phyloP scores from a whole-genome alignment of 2,888 invertebrate species.

The Drosophila kokeensis region DNA sequence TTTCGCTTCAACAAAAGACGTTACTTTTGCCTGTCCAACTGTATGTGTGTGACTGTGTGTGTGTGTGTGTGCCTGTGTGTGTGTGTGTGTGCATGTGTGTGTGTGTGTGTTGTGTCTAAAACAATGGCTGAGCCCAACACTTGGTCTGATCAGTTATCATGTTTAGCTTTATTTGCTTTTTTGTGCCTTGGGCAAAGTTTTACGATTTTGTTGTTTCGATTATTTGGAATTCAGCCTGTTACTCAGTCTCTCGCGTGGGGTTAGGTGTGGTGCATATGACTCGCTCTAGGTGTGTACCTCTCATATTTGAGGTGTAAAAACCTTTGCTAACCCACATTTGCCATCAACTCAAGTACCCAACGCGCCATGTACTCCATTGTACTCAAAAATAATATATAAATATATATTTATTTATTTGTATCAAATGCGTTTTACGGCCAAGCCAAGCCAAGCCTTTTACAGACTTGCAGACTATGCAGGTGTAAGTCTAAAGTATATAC shows the following conservation, averaged over 20 bases:
- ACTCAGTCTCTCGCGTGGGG: conserved; percentile 40
- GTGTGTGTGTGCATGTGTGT: rapidly evolving
- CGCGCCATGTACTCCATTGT: conserved; percentile 27
- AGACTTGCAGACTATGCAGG: conserved; percentile 39
- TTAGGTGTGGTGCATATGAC: conserved; percentile 43
- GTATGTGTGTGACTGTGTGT: conserved; percentile 3
- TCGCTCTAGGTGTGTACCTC: conserved; percentile 66
- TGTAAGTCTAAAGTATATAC: conserved; percentile 32
- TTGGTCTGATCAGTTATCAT: conserved; percentile 72
- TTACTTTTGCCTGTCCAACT: conserved; percentile 64
- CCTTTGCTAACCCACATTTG: conserved; percentile 72
- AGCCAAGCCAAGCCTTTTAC: conserved; percentile 45
- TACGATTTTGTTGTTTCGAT: conserved; percentile 45
- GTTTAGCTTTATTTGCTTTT: conserved; percentile 60
- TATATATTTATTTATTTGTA: conserved; percentile 8
- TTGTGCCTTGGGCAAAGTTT: conserved; percentile 39
- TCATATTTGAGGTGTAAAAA: conserved; percentile 69
- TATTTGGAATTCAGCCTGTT: conserved; percentile 38
- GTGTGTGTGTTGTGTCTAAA: conserved; percentile 17
- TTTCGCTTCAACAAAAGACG: conserved; percentile 65
- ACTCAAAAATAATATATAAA: neutral
- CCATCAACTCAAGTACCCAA: conserved; percentile 24
- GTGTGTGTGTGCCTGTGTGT: conserved; percentile 5
- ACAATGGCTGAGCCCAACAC: conserved; percentile 59
- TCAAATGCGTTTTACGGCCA: conserved; percentile 40